Conservation (phyloP, 2,113 vertebrate species). For the Phalacrocorax carbo region DNA sequence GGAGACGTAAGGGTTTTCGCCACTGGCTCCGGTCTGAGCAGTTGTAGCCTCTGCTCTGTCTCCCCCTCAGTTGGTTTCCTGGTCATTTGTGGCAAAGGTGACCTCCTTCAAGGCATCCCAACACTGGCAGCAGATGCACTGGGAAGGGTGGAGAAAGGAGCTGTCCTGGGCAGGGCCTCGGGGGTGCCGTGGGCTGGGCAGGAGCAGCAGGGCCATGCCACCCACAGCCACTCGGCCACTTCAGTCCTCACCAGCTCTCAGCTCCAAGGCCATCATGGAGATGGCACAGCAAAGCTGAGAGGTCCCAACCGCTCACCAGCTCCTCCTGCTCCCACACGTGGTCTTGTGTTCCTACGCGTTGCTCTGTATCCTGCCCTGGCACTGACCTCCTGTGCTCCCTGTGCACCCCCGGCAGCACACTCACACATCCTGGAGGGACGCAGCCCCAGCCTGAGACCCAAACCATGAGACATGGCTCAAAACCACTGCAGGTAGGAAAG, state of each 20-base stretch:
- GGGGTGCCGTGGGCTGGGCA: not conserved
- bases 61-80: not conserved
- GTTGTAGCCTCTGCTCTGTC: not conserved
- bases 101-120: not conserved
- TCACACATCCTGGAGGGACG: not conserved
- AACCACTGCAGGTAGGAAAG: not conserved
- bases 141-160: not conserved
- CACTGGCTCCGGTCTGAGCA: not conserved
- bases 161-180: not conserved
- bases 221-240: not conserved
- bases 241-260: not conserved
- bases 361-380: not conserved
- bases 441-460: not conserved
- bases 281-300: not conserved
- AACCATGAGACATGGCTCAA: not conserved
- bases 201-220: not conserved
- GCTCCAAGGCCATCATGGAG: not conserved
- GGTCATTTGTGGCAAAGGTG: not conserved
- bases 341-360: accelerated
- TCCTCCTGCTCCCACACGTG: not conserved
- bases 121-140: not conserved
- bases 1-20: not conserved
- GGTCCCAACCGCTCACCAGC: not conserved
- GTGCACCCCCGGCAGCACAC: accelerated
- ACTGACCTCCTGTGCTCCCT: not conserved